Conservation (phyloP, 2,888 invertebrate species). For the Volucella zonaria region DNA sequence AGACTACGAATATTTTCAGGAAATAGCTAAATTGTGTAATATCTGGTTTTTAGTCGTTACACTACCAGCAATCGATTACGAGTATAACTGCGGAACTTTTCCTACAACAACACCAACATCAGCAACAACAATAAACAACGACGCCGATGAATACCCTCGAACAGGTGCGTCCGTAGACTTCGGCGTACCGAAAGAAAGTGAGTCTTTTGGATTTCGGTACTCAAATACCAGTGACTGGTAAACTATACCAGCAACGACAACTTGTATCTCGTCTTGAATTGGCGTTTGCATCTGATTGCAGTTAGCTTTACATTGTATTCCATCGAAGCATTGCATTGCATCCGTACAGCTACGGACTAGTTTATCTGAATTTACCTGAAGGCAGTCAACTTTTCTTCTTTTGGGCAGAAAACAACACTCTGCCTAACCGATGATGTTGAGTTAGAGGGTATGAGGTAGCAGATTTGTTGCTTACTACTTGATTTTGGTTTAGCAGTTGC, state of each 20-base stretch:
- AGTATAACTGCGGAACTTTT: slow-evolving; percentile 21
- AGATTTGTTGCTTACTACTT: slow-evolving; percentile 6
- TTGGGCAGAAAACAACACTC: slow-evolving; percentile 21
- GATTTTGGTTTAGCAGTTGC: background rate
- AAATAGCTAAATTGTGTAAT: slow-evolving; percentile 56
- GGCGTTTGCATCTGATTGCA: slow-evolving; percentile 57
- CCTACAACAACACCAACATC: no score
- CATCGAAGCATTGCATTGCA: slow-evolving; percentile 42
- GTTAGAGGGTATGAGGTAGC: slow-evolving; percentile 5
- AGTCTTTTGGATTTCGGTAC: slow-evolving; percentile 29
- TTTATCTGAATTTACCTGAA: slow-evolving; percentile 60
- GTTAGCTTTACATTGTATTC: slow-evolving; percentile 51
- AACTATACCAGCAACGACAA: slow-evolving; percentile 10
- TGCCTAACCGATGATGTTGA: background rate
- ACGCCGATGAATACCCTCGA: slow-evolving; percentile 18
- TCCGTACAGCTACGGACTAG: slow-evolving; percentile 26
- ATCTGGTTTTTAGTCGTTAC: slow-evolving; percentile 32
- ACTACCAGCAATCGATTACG: slow-evolving; percentile 31
- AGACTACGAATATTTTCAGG: slow-evolving; percentile 40
- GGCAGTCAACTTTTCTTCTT: slow-evolving; percentile 71
- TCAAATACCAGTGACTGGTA: slow-evolving; percentile 39
- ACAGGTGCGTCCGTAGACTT: slow-evolving; percentile 53
- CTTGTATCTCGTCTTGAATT: slow-evolving; percentile 2
- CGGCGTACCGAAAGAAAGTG: slow-evolving; percentile 62
- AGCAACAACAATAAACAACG: background rate